These are phyloP conservation scores for Habrosyne pyritoides DNA, from an alignment of 2,888 invertebrate genomes.

Conservation along the genomic window DNA sequence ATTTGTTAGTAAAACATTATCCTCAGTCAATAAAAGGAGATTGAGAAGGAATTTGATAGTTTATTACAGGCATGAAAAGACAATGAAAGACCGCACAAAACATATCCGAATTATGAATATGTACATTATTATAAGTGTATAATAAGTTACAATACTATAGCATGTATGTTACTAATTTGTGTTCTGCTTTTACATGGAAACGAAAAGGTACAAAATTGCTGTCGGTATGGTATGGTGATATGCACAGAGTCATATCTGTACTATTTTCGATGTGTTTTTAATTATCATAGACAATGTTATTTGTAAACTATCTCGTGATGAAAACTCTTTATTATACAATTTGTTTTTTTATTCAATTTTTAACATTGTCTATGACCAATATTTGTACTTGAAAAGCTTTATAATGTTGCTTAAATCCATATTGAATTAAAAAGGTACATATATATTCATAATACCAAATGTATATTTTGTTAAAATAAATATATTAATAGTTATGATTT, in stretches of 20 bases:
- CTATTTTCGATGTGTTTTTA: not conserved
- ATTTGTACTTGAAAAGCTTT: conserved; percentile 1
- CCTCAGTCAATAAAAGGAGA: too few species aligned
- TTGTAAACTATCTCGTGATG: not conserved
- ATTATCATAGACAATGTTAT: conserved; percentile 6
- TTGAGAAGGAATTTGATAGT: too few species aligned
- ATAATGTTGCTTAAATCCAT: conserved; percentile 6
- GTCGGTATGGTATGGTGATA: conserved; percentile 22
- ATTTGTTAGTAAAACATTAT: too few species aligned
- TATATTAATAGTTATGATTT: too few species aligned
- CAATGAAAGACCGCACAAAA: conserved; percentile 2
- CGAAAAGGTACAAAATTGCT: conserved; percentile 43
- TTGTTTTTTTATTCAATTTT: not conserved
- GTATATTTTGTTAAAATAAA: too few species aligned
- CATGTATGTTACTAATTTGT: conserved; percentile 12
- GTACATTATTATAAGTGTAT: not conserved
- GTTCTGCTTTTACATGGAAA: conserved; percentile 30
- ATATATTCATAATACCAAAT: too few species aligned
- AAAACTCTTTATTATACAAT: too few species aligned
- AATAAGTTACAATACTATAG: not conserved
- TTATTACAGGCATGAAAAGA: conserved; percentile 4
- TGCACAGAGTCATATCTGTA: not conserved
- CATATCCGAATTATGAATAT: not conserved
- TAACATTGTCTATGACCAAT: not conserved
- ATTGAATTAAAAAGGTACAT: not conserved